These are phyloP conservation scores for Drosophila neotestacea DNA, from an alignment of 2,888 invertebrate species.

Conservation along the genomic window DNA sequence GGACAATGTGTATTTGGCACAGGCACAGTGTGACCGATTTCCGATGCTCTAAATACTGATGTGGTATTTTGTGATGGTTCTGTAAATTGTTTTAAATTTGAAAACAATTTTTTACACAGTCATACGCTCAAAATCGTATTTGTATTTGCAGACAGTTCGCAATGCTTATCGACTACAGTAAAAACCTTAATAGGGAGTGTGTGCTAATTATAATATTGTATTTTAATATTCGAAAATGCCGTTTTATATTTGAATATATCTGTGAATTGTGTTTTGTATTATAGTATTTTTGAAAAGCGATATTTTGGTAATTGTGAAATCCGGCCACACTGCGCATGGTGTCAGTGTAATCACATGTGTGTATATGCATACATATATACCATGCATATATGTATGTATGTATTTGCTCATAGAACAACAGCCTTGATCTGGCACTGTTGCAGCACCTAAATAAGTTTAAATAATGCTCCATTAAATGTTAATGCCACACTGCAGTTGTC, in stretches of 20 bases:
- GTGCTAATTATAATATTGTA: not conserved
- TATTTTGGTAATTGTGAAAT: conserved; percentile 25
- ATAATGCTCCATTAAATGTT: conserved; percentile 35
- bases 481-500: conserved; percentile 10
- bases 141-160: not conserved
- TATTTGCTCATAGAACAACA: conserved; percentile 41
- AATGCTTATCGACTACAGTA: not conserved
- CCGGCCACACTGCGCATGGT: conserved; percentile 59
- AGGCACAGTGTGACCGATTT: conserved; percentile 66
- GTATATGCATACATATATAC: conserved; percentile 38
- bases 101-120: not conserved
- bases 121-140: not conserved
- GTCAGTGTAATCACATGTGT: conserved; percentile 75
- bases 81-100: conserved; percentile 3
- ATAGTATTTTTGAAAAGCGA: conserved; percentile 28
- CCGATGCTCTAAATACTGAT: conserved; percentile 51
- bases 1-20: conserved; percentile 75
- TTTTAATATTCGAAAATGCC: not conserved
- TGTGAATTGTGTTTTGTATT: conserved; percentile 14
- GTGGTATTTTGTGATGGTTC: conserved; percentile 47
- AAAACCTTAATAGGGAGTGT: not conserved
- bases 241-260: conserved; percentile 3
- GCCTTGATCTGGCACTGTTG: conserved; percentile 50
- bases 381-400: not conserved
- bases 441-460: conserved; percentile 49